Evolutionary conservation across 2,797 vertebrate species (phyloP), one percentile per base, ranked within the genome.

Genomic region (Sciurus vulgaris): DNA sequence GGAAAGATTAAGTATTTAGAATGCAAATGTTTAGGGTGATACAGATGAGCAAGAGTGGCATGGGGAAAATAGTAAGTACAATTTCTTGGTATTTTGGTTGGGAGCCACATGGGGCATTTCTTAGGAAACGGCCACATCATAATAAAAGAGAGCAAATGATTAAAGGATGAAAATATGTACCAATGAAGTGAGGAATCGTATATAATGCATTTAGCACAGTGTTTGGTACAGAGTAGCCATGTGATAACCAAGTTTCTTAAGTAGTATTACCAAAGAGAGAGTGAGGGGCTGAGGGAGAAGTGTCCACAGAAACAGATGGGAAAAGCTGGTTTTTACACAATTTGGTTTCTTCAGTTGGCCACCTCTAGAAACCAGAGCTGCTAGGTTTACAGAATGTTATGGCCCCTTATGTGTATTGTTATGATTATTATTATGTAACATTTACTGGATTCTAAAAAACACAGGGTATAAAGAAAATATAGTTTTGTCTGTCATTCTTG

Each of bases 1-100:
- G 35, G 70, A 79, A 26, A 90, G 84, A 76, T 26, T 28, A 56
- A 95, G 76, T 17, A 54, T 79, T 90, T 90, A 87, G 22, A 89
- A 24, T 28, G 7, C 56, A 61, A 73, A 38, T 73, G 41, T 44
- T 3, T 18, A 56, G n/a, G 4, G 51, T 93, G 82, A 90, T 63
- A 85, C 11, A 77, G 22, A 73, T 9, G 54, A 70, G 3, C 5
- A 28, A 30, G 35, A 76, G 15, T 28, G 14, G 38, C 91, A 26
- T 17, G 4, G 44, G 63, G 12, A 63, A 61, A 83, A 30, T 6
- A 47, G 12, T 18, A 3, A 35, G 26, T 67, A 28, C n/a, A 76
- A 22, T 22, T 41, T n/a, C 22, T 51, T 88, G 63, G 38, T 72
- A 33, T 67, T 87, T 91, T 67, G 49, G 22, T 38, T 90, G 76